Base-by-base conservation (phyloP, 2,888 invertebrate genomes). In the Tetranychus piercei region DNA sequence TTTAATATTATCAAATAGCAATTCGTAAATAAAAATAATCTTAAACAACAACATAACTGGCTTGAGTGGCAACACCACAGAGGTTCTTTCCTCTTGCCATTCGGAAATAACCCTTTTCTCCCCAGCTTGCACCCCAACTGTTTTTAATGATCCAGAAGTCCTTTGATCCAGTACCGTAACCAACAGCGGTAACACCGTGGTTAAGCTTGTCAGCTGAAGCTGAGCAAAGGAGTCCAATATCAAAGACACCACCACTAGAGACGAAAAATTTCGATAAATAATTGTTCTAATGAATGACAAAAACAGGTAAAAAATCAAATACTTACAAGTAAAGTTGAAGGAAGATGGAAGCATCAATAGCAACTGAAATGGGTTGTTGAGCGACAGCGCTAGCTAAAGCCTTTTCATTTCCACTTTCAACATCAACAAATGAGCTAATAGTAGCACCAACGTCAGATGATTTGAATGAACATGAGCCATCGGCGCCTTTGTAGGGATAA, bases 71-170 rank as follows among this genome's bases (percentile, higher is more conserved):
- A n/a, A 71, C 34, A 23, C 71, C 71, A 45, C 71, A 71, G 15
- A 44, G 71, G 20, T 71, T 44, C 44, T 43, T 85, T 84, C 94
- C 92, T 79, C 93, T 87, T 44, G 90, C 86, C 88, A 94, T 92
- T 84, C 88, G 89, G 80, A 94, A 89, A 85, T 90, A 94, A 67
- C 94, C 94, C 7, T 88, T 81, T 72, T 88, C 86, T 55, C 94
- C 94, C 93, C 93, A 94, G 18, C 84, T 81, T 78, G 84, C 82
- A 15, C 89, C 88, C 90, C 90, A 91, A 71, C 75, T 74, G 84
- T 92, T 92, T 84, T 92, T 92, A 76, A 92, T 89, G 44, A 91
- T 83, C 90, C 91, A 92, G 83, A 89, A 91, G 82, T 90, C 90
- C 75, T 86, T 20, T 5, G 44, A 11, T 6, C 18, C 44, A 43